These are phyloP conservation scores for Desmophyllum pertusum DNA, from an alignment of 92 coral and sea anemone species.

Conservation along the genomic window DNA sequence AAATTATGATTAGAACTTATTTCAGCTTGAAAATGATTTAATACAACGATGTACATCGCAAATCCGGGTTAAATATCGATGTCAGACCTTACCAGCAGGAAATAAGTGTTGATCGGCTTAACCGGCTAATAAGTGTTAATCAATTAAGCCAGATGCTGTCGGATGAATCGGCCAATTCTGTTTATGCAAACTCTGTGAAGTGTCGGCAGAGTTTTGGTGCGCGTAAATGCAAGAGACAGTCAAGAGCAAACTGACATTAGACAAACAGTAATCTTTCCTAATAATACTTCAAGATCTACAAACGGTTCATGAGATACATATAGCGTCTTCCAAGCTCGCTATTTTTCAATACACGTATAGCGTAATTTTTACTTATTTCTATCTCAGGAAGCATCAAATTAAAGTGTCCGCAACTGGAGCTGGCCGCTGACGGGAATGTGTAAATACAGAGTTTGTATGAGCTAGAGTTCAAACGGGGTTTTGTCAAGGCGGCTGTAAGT, in stretches of 20 bases:
- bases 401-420: too few species aligned
- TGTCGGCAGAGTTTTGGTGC: background rate
- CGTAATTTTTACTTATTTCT: background rate
- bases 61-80: slow-evolving; percentile 45
- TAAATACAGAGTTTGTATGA: too few species aligned
- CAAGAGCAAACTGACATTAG: background rate
- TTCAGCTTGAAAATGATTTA: background rate
- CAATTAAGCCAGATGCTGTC: slow-evolving; percentile 35
- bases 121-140: background rate
- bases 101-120: background rate
- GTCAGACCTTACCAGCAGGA: slow-evolving; percentile 30
- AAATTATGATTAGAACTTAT: background rate
- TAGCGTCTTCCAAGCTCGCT: background rate
- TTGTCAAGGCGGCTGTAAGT: too few species aligned
- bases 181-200: background rate
- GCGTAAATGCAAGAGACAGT: background rate
- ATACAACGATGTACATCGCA: background rate
- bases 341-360: background rate
- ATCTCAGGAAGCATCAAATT: too few species aligned
- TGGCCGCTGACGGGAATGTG: too few species aligned
- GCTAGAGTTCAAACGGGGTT: too few species aligned
- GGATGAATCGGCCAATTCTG: background rate
- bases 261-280: background rate
- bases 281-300: background rate
- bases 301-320: background rate